These are phyloP conservation scores for Agelastica alni DNA, from an alignment of 2,888 invertebrate species.

Conservation along the genomic window DNA sequence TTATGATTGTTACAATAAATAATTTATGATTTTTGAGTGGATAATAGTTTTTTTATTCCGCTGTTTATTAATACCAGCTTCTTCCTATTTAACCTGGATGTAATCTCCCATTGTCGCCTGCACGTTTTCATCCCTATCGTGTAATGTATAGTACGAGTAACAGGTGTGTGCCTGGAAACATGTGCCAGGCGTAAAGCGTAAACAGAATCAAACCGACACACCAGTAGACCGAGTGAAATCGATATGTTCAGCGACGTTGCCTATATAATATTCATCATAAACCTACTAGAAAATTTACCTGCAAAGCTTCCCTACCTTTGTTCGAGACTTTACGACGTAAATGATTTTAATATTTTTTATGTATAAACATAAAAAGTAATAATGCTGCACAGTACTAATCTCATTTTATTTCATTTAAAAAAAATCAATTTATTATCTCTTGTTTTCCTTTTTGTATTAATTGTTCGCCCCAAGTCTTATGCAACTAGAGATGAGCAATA, in stretches of 20 bases:
- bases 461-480: too few species aligned
- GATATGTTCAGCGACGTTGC: constrained; percentile 1
- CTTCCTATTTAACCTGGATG: constrained; percentile 7
- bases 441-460: too few species aligned
- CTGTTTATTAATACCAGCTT: constrained; percentile 2
- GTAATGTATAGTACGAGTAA: constrained; percentile 22
- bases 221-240: not conserved
- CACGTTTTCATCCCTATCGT: constrained; percentile 10
- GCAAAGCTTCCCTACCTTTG: too few species aligned
- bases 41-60: constrained; percentile 7
- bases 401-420: too few species aligned
- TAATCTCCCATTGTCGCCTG: constrained; percentile 4
- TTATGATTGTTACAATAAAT: constrained; percentile 30
- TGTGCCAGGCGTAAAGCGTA: constrained; percentile 24
- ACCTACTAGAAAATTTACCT: not conserved
- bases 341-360: too few species aligned
- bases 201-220: constrained; percentile 4
- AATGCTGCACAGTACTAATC: too few species aligned
- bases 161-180: constrained; percentile 32
- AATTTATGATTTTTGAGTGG: constrained; percentile 22
- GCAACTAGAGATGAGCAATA: too few species aligned
- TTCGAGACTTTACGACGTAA: too few species aligned
- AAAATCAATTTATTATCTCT: too few species aligned
- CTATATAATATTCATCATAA: not conserved
- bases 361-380: too few species aligned